phyloP scores from a whole-genome alignment of 2,797 vertebrate species.

The Hydrophis major region DNA sequence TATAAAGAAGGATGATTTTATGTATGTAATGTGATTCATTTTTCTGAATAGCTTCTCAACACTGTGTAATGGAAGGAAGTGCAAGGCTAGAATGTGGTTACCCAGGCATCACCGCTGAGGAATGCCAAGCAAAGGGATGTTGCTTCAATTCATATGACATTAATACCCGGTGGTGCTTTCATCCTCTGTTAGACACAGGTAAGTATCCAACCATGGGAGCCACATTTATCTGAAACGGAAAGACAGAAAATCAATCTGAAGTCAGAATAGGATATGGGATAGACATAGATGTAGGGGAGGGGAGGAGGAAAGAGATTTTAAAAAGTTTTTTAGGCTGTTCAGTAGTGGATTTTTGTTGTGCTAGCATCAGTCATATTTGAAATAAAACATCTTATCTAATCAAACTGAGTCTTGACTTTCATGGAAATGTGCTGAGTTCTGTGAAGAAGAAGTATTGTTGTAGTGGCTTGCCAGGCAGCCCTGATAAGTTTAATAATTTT shows the following conservation, averaged over 20 bases:
- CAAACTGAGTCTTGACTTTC: not conserved
- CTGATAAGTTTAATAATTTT: not conserved
- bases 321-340: not conserved
- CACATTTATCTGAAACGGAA: not conserved
- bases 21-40: not conserved
- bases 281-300: not conserved
- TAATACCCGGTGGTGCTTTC: constrained; percentile 28
- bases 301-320: not conserved
- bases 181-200: not conserved
- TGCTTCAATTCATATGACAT: constrained; percentile 29
- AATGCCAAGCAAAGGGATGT: constrained; percentile 23
- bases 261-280: not conserved
- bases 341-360: not conserved
- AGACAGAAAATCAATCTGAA: not conserved
- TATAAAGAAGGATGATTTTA: not conserved
- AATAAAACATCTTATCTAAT: not conserved
- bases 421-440: not conserved
- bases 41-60: constrained; percentile 6
- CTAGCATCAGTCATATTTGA: not conserved
- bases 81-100: constrained; percentile 27
- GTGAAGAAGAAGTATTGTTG: not conserved
- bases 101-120: constrained; percentile 20
- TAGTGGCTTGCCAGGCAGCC: not conserved
- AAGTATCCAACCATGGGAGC: not conserved
- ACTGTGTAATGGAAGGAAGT: constrained; percentile 20